Evolutionary conservation across 2,113 vertebrate species (phyloP), one percentile per base, ranked within the genome.

Genomic region (Colaptes auratus): DNA sequence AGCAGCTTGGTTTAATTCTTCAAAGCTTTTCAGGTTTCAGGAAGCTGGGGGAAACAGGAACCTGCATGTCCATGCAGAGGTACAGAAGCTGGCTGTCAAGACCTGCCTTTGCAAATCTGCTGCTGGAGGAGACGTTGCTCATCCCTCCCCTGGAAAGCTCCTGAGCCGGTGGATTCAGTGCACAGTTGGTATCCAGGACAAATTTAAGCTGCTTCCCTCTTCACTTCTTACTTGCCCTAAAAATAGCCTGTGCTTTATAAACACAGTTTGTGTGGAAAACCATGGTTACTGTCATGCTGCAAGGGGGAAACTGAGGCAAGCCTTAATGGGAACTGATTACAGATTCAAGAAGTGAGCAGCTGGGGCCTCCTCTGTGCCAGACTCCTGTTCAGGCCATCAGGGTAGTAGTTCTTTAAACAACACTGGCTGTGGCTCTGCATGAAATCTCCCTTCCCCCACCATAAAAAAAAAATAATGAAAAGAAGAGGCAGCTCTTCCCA

Each of bases 301-400:
- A 76, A 85, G 36, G 33, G 77, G 72, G 89, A 92, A 93, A 96
- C 85, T 77, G 79, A 96, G 89, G 93, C 82, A 95, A 95, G 31
- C 28, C 27, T 71, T 60, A 67, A 56, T 71, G 27, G 52, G 72
- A 91, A 91, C 79, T 78, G 79, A 69, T 73, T 70, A 64, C 31
- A 82, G 86, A 93, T 86, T 95, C 35, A 90, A 82, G 71, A 89
- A 92, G 36, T 71, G 82, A 92, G 82, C 78, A 89, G 87, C 84
- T 85, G 82, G 42, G 36, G 46, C 25, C 16, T 55, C 19, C 75
- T 55, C 58, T 64, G 28, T 75, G 83, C 83, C 71, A 85, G 71
- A 50, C 67, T 58, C 33, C 2, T 9, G 33, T 9, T 55, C 75
- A 82, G 67, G 55, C 63, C 70, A 79, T 55, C 52, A 61, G 60